Base-by-base conservation (phyloP, 2,888 invertebrate species). In the Cosmia trapezina region DNA sequence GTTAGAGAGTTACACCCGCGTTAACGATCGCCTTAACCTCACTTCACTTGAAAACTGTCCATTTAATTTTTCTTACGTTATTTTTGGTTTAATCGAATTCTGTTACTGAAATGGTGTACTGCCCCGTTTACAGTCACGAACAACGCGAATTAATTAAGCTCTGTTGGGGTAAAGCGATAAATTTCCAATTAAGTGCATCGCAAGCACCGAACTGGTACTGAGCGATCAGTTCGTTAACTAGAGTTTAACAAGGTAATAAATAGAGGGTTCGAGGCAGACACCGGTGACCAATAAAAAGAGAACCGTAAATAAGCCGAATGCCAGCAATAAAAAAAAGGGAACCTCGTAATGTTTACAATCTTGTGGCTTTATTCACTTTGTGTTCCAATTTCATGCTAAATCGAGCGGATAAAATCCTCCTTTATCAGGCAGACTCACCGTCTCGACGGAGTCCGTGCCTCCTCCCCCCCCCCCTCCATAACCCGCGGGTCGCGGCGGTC, bases 321-420 rank as follows among this genome's bases (percentile, higher is more conserved):
- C 91, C 91, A 87, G 92, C 91, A 92, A 93, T 95, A 95, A 96
- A 96, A 84, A 84, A 96, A 96, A 95, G 93, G 94, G 93, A 92
- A 94, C 93, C 94, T 95, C 94, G 92, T 95, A 95, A 96, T 96
- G 96, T 95, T 96, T 95, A 96, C 96, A 95, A 95, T 96, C 95
- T 94, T 94, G 96, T 95, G 95, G 95, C 95, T 96, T 96, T 96
- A 96, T 96, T 95, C 96, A 96, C 96, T 95, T 96, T 96, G 96
- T 96, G 93, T 95, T 95, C 95, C 96, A 96, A 96, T 96, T 96
- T 96, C 96, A 96, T 96, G 96, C 95, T 96, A 96, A 96, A 96
- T 96, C 94, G 94, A 94, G 94, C 94, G 95, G 94, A 94, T 95
- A 93, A 95, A 95, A 96, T 94, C 92, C 92, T 95, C 92, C 91